phyloP scores from a whole-genome alignment of 2,797 vertebrate genomes.

The Sibirionetta formosa region DNA sequence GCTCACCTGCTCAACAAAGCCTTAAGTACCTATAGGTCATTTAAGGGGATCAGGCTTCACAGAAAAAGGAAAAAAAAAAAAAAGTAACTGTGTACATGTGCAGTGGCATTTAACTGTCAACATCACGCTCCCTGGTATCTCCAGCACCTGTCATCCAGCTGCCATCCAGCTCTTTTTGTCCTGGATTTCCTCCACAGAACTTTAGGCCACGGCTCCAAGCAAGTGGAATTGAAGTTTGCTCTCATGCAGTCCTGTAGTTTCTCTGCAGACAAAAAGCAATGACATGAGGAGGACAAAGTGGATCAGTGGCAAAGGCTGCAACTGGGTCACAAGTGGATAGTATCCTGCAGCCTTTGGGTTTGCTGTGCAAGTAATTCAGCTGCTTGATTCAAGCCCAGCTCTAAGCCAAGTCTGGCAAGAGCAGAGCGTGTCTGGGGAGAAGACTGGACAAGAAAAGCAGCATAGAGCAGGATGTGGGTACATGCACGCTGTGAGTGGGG shows the following conservation, averaged over 20 bases:
- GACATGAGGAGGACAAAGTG: background rate
- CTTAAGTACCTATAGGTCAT: background rate
- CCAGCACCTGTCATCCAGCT: background rate
- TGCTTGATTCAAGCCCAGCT: background rate
- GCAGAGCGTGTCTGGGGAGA: background rate
- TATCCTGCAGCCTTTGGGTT: background rate
- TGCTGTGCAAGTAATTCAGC: background rate
- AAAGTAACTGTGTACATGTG: background rate
- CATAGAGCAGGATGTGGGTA: background rate
- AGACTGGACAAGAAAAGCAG: background rate
- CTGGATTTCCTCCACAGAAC: background rate
- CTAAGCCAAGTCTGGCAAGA: background rate
- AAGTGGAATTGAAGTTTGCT: background rate
- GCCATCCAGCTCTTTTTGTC: background rate
- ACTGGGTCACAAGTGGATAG: background rate
- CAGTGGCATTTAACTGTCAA: background rate
- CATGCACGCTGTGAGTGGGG: accelerated
- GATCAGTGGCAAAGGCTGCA: background rate
- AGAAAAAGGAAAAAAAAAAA: background rate
- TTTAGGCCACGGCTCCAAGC: background rate
- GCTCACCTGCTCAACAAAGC: background rate
- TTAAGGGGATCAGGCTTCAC: background rate
- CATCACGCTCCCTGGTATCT: background rate
- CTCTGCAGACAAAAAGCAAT: background rate
- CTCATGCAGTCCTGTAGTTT: background rate